Evolutionary conservation across 2,797 vertebrate species (phyloP).

Genomic region (Meriones psammophilus): DNA sequence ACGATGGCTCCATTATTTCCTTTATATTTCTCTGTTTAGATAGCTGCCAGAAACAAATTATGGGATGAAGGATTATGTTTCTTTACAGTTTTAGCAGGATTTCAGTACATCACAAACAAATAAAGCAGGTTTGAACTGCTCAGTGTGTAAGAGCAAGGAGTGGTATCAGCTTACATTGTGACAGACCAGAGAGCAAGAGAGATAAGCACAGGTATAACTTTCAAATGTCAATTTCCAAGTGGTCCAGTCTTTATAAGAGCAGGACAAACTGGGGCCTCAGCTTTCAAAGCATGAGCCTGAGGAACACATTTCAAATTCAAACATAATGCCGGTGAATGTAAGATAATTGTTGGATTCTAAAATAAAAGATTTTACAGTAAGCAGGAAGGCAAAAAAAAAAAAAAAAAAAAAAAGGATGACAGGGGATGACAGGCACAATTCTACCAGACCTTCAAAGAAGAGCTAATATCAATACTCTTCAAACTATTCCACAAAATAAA

Average conservation of each 20-base stretch:
- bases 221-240: neutral
- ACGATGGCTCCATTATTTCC: neutral
- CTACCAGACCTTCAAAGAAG: no score
- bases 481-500: no score
- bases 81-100: neutral
- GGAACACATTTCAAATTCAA: neutral
- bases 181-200: neutral
- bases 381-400: neutral
- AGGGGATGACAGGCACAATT: no score
- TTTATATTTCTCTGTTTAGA: neutral
- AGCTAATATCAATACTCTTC: no score
- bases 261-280: neutral
- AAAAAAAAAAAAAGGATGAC: no score
- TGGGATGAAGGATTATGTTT: neutral
- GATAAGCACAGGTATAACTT: neutral
- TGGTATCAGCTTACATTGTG: neutral
- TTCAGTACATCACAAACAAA: neutral
- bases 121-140: neutral
- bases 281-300: neutral
- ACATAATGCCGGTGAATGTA: neutral
- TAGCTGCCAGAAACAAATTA: neutral
- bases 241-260: neutral
- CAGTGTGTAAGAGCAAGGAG: neutral
- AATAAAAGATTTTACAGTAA: neutral
- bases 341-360: neutral